Base-by-base conservation (phyloP, 2,113 vertebrate species). In the Rafetus swinhoei region DNA sequence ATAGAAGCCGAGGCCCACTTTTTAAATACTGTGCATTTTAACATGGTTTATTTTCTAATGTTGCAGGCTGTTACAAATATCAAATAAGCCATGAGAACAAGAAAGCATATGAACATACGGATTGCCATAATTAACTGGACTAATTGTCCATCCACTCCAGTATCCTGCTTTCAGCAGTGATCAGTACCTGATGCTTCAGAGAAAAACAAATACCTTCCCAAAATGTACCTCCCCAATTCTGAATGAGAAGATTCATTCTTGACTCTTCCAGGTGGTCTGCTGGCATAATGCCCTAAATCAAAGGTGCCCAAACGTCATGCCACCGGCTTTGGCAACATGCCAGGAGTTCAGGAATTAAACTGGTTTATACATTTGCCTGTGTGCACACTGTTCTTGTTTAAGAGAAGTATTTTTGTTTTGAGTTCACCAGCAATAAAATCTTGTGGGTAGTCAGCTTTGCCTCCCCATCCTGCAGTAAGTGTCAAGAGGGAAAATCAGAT, bases 341-440 rank as follows among this genome's bases (percentile, higher is more conserved):
- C 65, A 55, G 9, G 14, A 80, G 12, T 65, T 9, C 39, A 39
- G 69, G 53, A 93, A 87, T 18, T 16, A 76, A 6, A 4, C 85
- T 53, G 88, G 15, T 89, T 16, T 89, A 80, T 50, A 18, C 1
- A 4, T 88, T 86, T 93, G 74, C 91, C 90, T 60, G 83, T 90
- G 76, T 60, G 89, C 84, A 22, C 69, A 21, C 45, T 92, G 45
- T 93, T 76, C 39, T n/a, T 90, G 65, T 39, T 27, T 57, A 94
- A 79, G 84, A 91, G 35, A 24, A 81, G 56, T 53, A 60, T 93
- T n/a, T 83, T 84, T 79, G 32, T 22, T 91, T 74, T 90, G 87
- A 76, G 72, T 96, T 97, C 97, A 97, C 96, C 97, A 98, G 97
- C 98, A 98, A 96, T 97, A 98, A 97, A 95, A 93, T 54, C 85